Evolutionary conservation across 2,797 vertebrate genomes (phyloP).

Genomic region (Typhlichthys eigenmanni): DNA sequence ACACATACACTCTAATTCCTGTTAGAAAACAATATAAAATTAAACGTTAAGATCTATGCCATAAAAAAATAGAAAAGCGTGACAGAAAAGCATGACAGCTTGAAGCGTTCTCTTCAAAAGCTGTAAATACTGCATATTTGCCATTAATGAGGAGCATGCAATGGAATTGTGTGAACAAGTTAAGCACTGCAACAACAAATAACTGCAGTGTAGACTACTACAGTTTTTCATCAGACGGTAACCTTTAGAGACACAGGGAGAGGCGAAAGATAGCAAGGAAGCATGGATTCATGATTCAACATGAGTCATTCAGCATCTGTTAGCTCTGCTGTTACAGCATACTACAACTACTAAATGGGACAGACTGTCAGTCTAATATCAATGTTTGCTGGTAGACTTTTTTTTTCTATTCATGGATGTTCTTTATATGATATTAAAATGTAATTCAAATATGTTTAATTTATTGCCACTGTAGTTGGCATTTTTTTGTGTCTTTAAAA

Average conservation of each 20-base stretch:
- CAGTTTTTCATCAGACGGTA: constrained; percentile 51
- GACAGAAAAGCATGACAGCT: constrained; percentile 54
- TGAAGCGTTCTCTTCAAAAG: constrained; percentile 43
- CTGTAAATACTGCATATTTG: constrained; percentile 46
- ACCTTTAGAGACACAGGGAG: constrained; percentile 59
- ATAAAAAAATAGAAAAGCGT: constrained; percentile 33
- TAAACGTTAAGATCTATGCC: constrained; percentile 5
- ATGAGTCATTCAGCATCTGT: constrained; percentile 42
- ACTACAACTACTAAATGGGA: constrained; percentile 45
- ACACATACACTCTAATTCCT: no score
- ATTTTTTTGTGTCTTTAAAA: no score
- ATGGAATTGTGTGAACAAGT: constrained; percentile 51
- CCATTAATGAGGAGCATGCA: constrained; percentile 29
- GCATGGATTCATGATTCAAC: constrained; percentile 17
- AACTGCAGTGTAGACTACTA: constrained; percentile 61
- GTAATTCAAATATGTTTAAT: no score
- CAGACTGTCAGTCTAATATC: constrained; percentile 10
- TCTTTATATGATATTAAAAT: no score
- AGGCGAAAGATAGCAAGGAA: constrained; percentile 45
- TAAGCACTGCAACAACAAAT: constrained; percentile 40
- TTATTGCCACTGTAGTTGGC: no score
- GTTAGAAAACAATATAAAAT: no score
- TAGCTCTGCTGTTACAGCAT: constrained; percentile 28
- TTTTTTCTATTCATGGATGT: background rate
- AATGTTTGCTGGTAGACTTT: no score